A percentile compares a stretch with the other conserved stretches of the same genome.
These are phyloP conservation scores for Halictus rubicundus DNA, from an alignment of 1,140 invertebrate genomes.

Conservation along the genomic window DNA sequence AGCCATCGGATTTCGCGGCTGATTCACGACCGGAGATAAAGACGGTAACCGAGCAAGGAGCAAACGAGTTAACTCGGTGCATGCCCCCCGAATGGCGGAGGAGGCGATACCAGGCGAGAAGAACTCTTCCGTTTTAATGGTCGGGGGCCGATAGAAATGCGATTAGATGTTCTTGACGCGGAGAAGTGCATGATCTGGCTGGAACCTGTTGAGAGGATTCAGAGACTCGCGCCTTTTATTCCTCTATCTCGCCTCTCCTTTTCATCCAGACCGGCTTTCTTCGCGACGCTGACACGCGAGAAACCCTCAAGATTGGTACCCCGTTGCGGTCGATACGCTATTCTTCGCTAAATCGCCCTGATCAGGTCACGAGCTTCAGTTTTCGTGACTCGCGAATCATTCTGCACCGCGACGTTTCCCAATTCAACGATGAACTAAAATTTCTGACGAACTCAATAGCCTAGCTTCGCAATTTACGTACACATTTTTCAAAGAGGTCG, in stretches of 20 bases:
- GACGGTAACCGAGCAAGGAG: conserved; percentile 10
- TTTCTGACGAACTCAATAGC: too few species aligned
- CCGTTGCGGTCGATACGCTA: conserved; percentile 7
- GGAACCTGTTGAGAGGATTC: conserved; percentile 36
- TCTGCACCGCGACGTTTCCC: too few species aligned
- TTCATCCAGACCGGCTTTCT: neutral
- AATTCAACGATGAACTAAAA: too few species aligned
- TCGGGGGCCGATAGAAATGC: conserved; percentile 47
- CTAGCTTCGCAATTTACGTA: too few species aligned
- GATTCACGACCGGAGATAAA: conserved; percentile 23
- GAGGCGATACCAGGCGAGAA: neutral
- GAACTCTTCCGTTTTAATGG: conserved; percentile 13
- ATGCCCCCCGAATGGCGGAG: neutral
- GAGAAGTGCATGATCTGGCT: conserved; percentile 48
- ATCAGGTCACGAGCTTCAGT: neutral
- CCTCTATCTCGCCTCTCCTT: conserved; percentile 5
- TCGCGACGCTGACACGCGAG: neutral
- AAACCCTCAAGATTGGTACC: neutral
- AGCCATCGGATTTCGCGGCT: neutral
- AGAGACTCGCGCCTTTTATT: conserved; percentile 28
- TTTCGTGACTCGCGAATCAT: neutral
- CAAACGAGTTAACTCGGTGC: conserved; percentile 10
- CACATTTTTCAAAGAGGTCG: too few species aligned
- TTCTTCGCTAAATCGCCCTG: neutral
- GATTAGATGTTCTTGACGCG: conserved; percentile 53